phyloP scores from a whole-genome alignment of 2,888 invertebrate species.

The Tinea trinotella region DNA sequence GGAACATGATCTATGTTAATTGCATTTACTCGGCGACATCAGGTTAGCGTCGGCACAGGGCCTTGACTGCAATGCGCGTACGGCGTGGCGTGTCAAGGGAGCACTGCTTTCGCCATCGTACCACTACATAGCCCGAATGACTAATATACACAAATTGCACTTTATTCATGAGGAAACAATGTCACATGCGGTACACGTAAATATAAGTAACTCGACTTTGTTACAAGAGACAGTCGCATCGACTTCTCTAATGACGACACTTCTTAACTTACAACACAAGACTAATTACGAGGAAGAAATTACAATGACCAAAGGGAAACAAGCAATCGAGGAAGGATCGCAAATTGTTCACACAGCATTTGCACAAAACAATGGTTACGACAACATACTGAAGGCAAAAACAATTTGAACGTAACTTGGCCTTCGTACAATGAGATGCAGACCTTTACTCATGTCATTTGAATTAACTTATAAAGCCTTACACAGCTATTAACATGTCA shows the following conservation, averaged over 20 bases:
- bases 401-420: conserved; percentile 39
- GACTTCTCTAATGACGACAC: not conserved
- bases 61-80: conserved; percentile 71
- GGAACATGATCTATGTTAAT: conserved; percentile 2
- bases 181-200: not conserved
- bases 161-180: not conserved
- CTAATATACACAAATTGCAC: not conserved
- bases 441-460: conserved; percentile 36
- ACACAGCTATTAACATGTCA: conserved; percentile 18
- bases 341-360: conserved; percentile 43
- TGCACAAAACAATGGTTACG: conserved; percentile 41
- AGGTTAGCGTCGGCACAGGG: conserved; percentile 30
- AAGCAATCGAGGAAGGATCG: conserved; percentile 27
- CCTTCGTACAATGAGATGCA: conserved; percentile 38
- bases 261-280: not conserved
- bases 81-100: conserved; percentile 71
- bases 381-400: conserved; percentile 48
- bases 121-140: conserved; percentile 44
- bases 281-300: conserved; percentile 17
- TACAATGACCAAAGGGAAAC: conserved; percentile 8
- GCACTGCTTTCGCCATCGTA: conserved; percentile 65
- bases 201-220: not conserved
- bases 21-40: conserved; percentile 10
- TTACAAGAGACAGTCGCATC: not conserved
- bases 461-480: conserved; percentile 29